Evolutionary conservation across 2,113 vertebrate genomes (phyloP).

Genomic region (Oxygymnocypris stewartii): DNA sequence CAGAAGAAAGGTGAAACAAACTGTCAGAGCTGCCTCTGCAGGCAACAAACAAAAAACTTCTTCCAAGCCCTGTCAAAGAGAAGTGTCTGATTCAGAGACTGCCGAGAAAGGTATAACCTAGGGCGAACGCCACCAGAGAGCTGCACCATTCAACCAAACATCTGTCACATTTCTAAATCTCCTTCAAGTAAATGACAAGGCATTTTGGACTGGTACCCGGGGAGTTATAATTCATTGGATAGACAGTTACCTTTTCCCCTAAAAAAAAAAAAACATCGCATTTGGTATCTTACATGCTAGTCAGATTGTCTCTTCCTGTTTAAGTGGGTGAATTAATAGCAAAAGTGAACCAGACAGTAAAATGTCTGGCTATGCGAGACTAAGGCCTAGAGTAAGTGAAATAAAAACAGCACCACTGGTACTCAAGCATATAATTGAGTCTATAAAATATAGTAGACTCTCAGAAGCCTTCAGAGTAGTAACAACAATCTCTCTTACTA

Average conservation of each 20-base stretch:
- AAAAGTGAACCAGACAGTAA: background rate
- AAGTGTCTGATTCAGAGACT: background rate
- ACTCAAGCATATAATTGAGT: background rate
- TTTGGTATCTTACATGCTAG: background rate
- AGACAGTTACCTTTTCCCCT: background rate
- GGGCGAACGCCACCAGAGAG: background rate
- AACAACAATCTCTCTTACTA: constrained; percentile 25
- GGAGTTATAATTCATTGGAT: background rate
- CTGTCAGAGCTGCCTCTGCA: background rate
- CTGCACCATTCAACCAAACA: background rate
- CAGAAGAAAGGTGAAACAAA: constrained; percentile 24
- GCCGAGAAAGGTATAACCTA: constrained; percentile 1
- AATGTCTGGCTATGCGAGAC: background rate
- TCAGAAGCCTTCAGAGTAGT: background rate
- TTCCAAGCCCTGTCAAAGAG: background rate
- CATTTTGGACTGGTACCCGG: background rate
- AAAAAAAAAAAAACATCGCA: background rate
- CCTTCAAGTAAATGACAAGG: background rate
- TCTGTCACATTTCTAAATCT: constrained; percentile 25
- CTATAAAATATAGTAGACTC: background rate
- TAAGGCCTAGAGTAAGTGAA: background rate
- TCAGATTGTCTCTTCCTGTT: background rate
- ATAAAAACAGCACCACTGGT: background rate
- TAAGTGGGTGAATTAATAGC: background rate
- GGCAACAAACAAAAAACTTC: constrained; percentile 9